These are phyloP conservation scores for Brachionus rubens DNA, from an alignment of 1,140 invertebrate genomes.

Conservation along the genomic window DNA sequence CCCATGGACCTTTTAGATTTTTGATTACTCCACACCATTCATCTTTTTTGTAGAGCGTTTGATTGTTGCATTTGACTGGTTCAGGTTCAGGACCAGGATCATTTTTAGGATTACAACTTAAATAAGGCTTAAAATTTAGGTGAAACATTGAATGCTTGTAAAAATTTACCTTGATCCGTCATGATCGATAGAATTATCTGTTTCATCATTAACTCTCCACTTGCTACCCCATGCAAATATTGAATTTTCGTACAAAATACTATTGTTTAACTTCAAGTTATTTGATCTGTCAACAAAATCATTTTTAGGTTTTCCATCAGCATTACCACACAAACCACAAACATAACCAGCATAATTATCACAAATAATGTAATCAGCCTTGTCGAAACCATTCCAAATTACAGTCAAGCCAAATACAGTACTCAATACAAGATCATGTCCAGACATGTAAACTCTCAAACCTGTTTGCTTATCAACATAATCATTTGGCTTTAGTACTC, in stretches of 20 bases:
- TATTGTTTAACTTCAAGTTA: not conserved
- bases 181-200: not conserved
- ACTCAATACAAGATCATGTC: not conserved
- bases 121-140: too few relatives aligned
- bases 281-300: conserved; percentile 13
- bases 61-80: too few relatives aligned
- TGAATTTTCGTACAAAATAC: not conserved
- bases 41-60: too few relatives aligned
- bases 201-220: not conserved
- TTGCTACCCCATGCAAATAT: not conserved
- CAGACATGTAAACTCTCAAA: not conserved
- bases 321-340: conserved; percentile 40
- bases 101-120: too few relatives aligned
- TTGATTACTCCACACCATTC: not conserved
- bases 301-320: not conserved
- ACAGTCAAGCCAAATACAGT: conserved; percentile 23
- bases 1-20: not conserved
- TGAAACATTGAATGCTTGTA: too few relatives aligned
- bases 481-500: not conserved
- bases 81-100: too few relatives aligned
- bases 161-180: too few relatives aligned
- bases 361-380: not conserved
- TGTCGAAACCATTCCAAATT: conserved; percentile 22
- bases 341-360: conserved; percentile 17
- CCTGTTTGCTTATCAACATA: not conserved